A percentile compares a stretch with the other conserved stretches of the same genome.
Conservation (phyloP, 2,113 vertebrate species). For the Nothoprocta pentlandii region DNA sequence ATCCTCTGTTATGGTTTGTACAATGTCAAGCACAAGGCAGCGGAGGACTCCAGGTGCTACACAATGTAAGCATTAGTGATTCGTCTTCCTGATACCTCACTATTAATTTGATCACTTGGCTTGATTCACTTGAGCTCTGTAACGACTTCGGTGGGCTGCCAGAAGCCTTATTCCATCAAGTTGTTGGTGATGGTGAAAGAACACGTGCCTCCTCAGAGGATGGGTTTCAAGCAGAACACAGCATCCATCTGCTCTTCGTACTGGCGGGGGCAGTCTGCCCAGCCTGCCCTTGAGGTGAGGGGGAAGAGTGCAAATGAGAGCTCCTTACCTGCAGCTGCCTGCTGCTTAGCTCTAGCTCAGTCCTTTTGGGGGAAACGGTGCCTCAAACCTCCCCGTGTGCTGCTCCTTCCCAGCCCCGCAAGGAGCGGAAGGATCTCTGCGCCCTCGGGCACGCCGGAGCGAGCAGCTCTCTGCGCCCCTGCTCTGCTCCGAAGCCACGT, state of each 20-base stretch:
- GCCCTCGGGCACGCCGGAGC: rapidly evolving
- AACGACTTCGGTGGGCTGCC: not conserved
- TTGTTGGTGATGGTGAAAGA: not conserved
- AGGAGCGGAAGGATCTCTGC: not conserved
- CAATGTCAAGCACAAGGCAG: not conserved
- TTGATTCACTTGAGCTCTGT: slow-evolving; percentile 17
- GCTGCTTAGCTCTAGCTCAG: not conserved
- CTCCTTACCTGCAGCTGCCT: not conserved
- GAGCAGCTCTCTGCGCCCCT: not conserved
- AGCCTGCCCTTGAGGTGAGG: not conserved
- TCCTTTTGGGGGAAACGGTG: not conserved
- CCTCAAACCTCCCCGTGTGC: not conserved
- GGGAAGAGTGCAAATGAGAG: not conserved
- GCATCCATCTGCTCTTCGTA: not conserved
- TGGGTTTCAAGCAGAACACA: not conserved
- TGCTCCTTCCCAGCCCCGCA: not conserved
- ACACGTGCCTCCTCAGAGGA: not conserved
- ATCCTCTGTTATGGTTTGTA: not conserved
- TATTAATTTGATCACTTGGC: slow-evolving; percentile 34
- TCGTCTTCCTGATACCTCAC: slow-evolving; percentile 24
- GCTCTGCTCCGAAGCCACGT: not conserved
- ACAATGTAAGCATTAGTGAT: not conserved
- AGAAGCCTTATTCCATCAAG: slow-evolving; percentile 36
- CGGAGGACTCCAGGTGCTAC: not conserved
- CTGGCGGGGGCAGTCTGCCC: rapidly evolving